Percentiles rank a stretch among this genome's conserved stretches.
Conservation (phyloP, 2,888 invertebrate genomes). For the Papilio protenor region DNA sequence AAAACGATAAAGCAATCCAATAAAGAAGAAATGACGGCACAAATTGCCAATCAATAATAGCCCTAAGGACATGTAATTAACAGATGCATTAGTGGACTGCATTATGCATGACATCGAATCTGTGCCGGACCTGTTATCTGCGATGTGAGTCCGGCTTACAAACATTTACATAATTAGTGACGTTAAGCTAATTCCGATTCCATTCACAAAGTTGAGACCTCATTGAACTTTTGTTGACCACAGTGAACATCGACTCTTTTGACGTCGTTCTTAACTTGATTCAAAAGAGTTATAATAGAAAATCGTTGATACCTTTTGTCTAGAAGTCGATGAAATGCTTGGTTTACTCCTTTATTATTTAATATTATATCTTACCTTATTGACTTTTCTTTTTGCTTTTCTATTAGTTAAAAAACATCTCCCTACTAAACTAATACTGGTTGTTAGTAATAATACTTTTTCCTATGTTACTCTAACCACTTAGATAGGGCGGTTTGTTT, state of each 20-base stretch:
- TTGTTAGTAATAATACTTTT: too few relatives aligned
- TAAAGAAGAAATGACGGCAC: slow-evolving; percentile 64
- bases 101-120: slow-evolving; percentile 76
- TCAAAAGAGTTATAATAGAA: neutral
- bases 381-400: too few relatives aligned
- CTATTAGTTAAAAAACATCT: too few relatives aligned
- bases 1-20: slow-evolving; percentile 64
- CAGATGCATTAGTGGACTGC: slow-evolving; percentile 71
- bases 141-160: slow-evolving; percentile 61
- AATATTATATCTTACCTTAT: too few relatives aligned
- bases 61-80: slow-evolving; percentile 74
- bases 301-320: neutral
- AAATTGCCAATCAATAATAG: slow-evolving; percentile 74
- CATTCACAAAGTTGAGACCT: slow-evolving; percentile 49
- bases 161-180: slow-evolving; percentile 71
- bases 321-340: neutral
- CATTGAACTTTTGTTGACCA: neutral
- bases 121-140: slow-evolving; percentile 65
- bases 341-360: neutral
- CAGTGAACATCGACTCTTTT: neutral
- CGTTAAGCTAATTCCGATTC: slow-evolving; percentile 63
- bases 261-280: neutral
- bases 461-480: neutral
- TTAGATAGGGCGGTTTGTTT: neutral
- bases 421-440: neutral